Base-by-base conservation (phyloP, 2,888 invertebrate species). In the Corbicula japonica region DNA sequence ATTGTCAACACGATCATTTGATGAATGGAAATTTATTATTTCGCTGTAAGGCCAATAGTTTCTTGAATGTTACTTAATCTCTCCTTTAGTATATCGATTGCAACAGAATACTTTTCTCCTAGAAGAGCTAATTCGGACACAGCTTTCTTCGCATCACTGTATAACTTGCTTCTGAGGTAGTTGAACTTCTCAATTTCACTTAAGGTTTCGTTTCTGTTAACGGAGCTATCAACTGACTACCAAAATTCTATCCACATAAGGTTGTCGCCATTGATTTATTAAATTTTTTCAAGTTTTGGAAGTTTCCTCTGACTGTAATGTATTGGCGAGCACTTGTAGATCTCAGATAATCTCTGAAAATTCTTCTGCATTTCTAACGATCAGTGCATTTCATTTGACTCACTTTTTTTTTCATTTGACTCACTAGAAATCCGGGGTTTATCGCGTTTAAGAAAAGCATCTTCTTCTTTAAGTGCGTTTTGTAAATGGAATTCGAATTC, bases 171-270 rank as follows among this genome's bases (percentile, higher is more conserved):
- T 8, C 50, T 12, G 15, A 23, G 50, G 23, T 50, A 50, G 15
- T 23, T 50, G 28, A 50, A 50, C 23, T 50, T 50, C 23, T 50
- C 50, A 3, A 50, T 23, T 26, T 50, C 50, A 50, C 2, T 8
- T 10, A 50, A 15, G 50, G 8, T 50, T 23, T 23, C 15, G 15
- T 23, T 50, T 23, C 3, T 3, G 28, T 50, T 4, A 6, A 50
- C 50, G 23, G 50, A 50, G 2, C 6, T 8, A 3, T 50, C 50
- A 50, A 50, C 23, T 8, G 50, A 50, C 50, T 50, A 28, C 50
- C 46, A 46, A 21, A 46, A 46, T 46, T 46, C 46, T 46, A 46
- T 46, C 46, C 46, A 46, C 46, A n/a, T 46, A 4, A 46, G 46
- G n/a, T 3, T 50, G 3, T 50, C 15, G 5, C 50, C 50, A 50